Conservation (phyloP, 2,113 vertebrate genomes). For the Sturnus vulgaris region DNA sequence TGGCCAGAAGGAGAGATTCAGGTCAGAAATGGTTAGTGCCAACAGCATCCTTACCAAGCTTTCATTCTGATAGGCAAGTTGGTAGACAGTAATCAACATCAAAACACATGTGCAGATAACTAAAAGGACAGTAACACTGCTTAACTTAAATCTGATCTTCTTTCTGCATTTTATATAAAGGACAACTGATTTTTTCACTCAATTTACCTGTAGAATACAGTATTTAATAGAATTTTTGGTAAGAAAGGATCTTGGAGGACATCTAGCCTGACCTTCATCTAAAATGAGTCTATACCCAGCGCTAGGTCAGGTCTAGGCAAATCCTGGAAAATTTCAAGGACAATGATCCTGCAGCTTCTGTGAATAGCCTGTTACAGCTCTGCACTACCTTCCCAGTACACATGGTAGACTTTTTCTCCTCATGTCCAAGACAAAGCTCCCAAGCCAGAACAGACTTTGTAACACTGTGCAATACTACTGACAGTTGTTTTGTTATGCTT, state of each 20-base stretch:
- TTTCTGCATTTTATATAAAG: background rate
- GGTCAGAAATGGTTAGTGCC: background rate
- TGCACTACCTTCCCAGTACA: background rate
- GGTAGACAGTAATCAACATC: background rate
- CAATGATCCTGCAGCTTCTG: background rate
- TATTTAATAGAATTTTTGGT: background rate
- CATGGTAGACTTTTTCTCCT: background rate
- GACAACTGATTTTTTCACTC: background rate
- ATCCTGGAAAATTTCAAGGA: background rate
- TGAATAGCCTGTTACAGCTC: background rate
- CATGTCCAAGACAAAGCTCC: background rate
- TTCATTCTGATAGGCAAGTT: background rate
- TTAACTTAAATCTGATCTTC: background rate
- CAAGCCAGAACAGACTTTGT: background rate
- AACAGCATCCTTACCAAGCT: background rate
- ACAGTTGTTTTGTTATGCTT: background rate
- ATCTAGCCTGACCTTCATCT: background rate
- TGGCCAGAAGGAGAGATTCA: background rate
- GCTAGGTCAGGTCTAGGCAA: background rate
- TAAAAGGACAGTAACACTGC: background rate
- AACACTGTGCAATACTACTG: background rate
- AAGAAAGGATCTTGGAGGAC: background rate
- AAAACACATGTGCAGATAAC: background rate
- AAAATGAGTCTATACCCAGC: background rate
- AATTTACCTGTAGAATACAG: background rate